Conservation (phyloP, 2,888 invertebrate species). For the Cerastis rubricosa region DNA sequence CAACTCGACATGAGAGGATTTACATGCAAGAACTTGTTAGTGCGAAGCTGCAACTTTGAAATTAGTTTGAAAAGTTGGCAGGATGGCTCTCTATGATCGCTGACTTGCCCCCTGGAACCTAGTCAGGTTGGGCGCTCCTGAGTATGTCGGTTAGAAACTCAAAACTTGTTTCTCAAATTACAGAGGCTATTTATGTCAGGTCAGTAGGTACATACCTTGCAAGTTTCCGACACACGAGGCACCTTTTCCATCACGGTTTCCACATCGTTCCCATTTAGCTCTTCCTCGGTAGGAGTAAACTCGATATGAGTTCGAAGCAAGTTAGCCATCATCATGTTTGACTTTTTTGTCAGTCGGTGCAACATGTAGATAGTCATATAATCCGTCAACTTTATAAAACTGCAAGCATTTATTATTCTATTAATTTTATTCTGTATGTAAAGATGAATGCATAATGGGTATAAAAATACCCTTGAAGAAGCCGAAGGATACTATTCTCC, state of each 20-base stretch:
- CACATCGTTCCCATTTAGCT: conserved; percentile 81
- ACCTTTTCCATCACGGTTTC: conserved; percentile 88
- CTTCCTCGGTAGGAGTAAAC: conserved; percentile 87
- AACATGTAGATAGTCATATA: conserved; percentile 93
- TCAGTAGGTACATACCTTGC: conserved; percentile 77
- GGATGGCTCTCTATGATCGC: not conserved
- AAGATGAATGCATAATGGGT: not conserved
- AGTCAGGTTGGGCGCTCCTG: not conserved
- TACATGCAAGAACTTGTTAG: not conserved
- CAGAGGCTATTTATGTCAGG: not conserved
- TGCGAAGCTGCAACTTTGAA: not conserved
- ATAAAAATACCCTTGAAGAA: not conserved
- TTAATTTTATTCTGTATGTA: not conserved
- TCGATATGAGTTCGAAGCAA: conserved; percentile 90
- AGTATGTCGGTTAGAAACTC: not conserved
- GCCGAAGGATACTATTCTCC: not conserved
- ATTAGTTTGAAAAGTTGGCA: not conserved
- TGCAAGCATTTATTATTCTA: conserved; percentile 74
- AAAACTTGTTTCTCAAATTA: not conserved
- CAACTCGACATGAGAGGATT: not conserved
- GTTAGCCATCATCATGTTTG: conserved; percentile 90
- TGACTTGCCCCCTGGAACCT: not conserved
- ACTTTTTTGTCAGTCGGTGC: conserved; percentile 92
- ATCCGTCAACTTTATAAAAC: conserved; percentile 93
- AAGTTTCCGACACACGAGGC: conserved; percentile 84